A percentile compares a stretch with the other conserved stretches of the same genome.
Conservation (phyloP, 2,113 vertebrate genomes). For the Mystacornis crossleyi region DNA sequence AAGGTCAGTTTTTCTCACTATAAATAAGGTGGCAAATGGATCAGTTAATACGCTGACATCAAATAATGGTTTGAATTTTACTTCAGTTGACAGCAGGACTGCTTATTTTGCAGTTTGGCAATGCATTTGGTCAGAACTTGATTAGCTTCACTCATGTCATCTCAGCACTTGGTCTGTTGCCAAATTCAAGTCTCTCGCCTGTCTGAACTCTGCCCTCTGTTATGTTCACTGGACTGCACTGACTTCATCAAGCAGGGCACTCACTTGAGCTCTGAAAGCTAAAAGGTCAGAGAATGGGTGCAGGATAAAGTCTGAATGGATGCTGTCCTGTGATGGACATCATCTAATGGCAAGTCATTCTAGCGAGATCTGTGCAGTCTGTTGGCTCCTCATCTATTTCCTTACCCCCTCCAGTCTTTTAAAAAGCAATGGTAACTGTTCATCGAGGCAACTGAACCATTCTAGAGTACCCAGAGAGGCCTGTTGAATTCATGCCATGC, state of each 20-base stretch:
- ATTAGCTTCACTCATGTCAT: background rate
- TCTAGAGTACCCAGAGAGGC: background rate
- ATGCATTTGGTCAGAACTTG: background rate
- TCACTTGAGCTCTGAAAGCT: background rate
- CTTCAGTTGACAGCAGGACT: background rate
- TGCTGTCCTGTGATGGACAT: background rate
- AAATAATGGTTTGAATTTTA: background rate
- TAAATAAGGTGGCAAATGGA: background rate
- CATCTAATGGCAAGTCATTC: background rate
- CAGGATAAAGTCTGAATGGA: background rate
- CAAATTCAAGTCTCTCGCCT: background rate
- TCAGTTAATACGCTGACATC: background rate
- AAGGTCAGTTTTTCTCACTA: background rate
- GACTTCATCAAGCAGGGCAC: background rate
- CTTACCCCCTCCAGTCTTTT: background rate
- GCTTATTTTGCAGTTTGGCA: background rate
- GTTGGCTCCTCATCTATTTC: background rate
- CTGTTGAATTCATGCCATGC: background rate
- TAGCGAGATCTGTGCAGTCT: background rate
- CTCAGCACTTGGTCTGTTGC: background rate
- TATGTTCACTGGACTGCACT: background rate
- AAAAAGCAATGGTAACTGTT: background rate
- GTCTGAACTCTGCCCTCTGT: background rate
- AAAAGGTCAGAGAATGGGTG: background rate
- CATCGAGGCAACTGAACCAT: background rate